Evolutionary conservation across 2,888 invertebrate genomes (phyloP).

Genomic region (Penaeus monodon): DNA sequence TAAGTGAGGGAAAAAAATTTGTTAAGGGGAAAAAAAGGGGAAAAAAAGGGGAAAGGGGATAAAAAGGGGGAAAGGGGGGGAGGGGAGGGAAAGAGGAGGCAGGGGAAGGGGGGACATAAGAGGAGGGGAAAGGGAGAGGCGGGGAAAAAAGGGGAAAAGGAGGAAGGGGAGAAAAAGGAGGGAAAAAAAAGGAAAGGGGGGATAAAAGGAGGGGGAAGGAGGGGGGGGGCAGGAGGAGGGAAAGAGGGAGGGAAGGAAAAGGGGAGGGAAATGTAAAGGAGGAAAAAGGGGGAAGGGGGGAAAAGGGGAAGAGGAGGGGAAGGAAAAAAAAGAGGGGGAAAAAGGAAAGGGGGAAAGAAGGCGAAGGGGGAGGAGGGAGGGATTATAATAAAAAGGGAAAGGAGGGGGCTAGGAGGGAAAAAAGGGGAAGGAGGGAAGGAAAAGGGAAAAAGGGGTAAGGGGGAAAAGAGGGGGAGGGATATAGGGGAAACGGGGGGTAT

Average conservation of each 20-base stretch:
- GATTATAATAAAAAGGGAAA: background rate
- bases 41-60: background rate
- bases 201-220: background rate
- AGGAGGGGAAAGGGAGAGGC: background rate
- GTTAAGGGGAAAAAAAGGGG: background rate
- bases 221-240: background rate
- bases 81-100: background rate
- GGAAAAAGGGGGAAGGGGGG: background rate
- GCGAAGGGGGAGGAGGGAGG: background rate
- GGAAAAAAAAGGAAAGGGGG: background rate
- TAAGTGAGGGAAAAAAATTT: too few species aligned
- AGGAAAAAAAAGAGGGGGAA: background rate
- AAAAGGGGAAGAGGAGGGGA: background rate
- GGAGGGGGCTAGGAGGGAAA: background rate
- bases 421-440: background rate
- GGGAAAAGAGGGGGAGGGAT: background rate
- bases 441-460: background rate
- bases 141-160: background rate
- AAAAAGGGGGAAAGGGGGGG: background rate
- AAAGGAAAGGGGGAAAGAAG: background rate
- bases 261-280: background rate
- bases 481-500: background rate
- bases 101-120: background rate
- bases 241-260: background rate
- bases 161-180: background rate